These are phyloP conservation scores for Corythoichthys haematopterus DNA, from an alignment of 2,113 vertebrate species.

Conservation along the genomic window DNA sequence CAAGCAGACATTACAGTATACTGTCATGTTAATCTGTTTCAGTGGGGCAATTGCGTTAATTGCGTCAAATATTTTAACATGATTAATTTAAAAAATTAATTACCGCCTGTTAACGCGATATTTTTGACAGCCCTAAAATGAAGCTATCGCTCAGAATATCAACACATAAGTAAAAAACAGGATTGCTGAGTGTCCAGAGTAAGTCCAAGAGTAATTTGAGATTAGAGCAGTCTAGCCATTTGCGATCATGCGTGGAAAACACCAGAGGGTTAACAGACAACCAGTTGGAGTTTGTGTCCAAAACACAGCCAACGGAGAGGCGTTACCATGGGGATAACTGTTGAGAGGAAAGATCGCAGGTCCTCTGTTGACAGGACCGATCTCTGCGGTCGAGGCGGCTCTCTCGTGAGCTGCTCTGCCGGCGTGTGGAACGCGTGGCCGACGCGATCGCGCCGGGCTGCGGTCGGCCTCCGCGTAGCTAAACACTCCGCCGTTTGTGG, in stretches of 20 bases:
- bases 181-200: not conserved
- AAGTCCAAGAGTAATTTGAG: not conserved
- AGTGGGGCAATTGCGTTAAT: too few relatives aligned
- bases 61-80: too few relatives aligned
- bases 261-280: conserved; percentile 36
- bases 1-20: too few relatives aligned
- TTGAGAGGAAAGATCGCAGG: conserved; percentile 49
- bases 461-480: conserved; percentile 11
- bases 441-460: conserved; percentile 17
- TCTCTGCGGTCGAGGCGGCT: conserved; percentile 23
- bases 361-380: conserved; percentile 29
- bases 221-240: conserved; percentile 21
- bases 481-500: conserved; percentile 39
- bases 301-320: conserved; percentile 52
- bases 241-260: conserved; percentile 37
- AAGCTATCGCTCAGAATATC: too few relatives aligned
- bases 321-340: conserved; percentile 61
- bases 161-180: not conserved
- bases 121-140: too few relatives aligned
- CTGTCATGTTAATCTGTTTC: too few relatives aligned
- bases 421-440: conserved; percentile 17
- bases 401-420: conserved; percentile 27
- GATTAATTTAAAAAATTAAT: too few relatives aligned
- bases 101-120: too few relatives aligned
- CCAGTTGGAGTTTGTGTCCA: conserved; percentile 48